Evolutionary conservation across 2,797 vertebrate species (phyloP).

Genomic region (Neostethus bicornis): DNA sequence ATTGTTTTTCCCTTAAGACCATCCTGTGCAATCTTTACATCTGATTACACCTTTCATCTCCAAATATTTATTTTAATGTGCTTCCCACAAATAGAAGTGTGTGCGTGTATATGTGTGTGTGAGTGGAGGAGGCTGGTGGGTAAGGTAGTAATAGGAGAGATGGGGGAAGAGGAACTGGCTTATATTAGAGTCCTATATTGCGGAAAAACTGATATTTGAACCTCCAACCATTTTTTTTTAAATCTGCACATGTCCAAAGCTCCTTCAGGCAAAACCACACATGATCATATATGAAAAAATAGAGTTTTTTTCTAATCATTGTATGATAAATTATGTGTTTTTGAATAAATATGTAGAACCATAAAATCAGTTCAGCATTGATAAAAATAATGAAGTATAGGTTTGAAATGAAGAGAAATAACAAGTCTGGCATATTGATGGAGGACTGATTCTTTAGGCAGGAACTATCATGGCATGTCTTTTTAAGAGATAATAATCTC

Average conservation of each 20-base stretch:
- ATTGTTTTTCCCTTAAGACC: constrained; percentile 67
- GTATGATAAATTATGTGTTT: constrained; percentile 51
- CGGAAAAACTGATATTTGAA: constrained; percentile 38
- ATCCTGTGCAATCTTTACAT: constrained; percentile 76
- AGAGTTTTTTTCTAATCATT: constrained; percentile 43
- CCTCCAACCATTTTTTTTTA: constrained; percentile 43
- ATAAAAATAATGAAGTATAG: constrained; percentile 18
- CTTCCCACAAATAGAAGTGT: constrained; percentile 61
- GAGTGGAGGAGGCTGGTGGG: constrained; percentile 38
- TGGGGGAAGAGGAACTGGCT: constrained; percentile 42
- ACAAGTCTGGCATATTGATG: constrained; percentile 27
- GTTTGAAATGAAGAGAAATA: constrained; percentile 3
- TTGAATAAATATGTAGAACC: constrained; percentile 40
- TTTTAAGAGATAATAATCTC: constrained; percentile 70
- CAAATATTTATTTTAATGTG: constrained; percentile 79
- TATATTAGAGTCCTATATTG: constrained; percentile 44
- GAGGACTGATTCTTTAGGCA: constrained; percentile 35
- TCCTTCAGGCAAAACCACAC: constrained; percentile 81
- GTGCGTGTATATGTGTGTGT: not conserved
- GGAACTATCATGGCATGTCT: constrained; percentile 42
- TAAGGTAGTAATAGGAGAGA: constrained; percentile 33
- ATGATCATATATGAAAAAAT: constrained; percentile 63
- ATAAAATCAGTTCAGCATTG: constrained; percentile 1
- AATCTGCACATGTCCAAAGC: constrained; percentile 47
- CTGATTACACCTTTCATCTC: constrained; percentile 79